phyloP scores from a whole-genome alignment of 1,140 invertebrate genomes.

The Diabrotica virgifera region DNA sequence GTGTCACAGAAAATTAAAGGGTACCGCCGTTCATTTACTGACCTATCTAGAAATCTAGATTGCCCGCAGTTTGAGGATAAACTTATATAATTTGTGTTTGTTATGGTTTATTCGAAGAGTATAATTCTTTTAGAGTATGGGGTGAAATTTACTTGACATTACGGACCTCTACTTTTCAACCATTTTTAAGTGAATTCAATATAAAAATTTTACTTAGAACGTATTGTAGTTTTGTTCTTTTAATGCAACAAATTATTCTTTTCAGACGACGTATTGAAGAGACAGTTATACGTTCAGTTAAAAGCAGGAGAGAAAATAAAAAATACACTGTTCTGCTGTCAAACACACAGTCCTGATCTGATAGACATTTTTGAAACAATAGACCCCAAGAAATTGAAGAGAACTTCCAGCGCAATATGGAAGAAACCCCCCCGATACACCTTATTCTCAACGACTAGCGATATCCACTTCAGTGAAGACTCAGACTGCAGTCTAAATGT shows the following conservation, averaged over 20 bases:
- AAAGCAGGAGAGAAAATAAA: constrained; percentile 41
- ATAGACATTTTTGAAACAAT: constrained; percentile 64
- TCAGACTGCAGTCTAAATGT: background rate
- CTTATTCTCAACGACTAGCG: constrained; percentile 28
- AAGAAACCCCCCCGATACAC: constrained; percentile 60
- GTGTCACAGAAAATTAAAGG: too few species aligned
- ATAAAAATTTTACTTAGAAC: too few species aligned
- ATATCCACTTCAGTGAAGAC: constrained; percentile 27
- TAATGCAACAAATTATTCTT: background rate
- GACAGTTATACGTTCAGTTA: constrained; percentile 9
- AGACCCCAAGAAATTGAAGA: constrained; percentile 59
- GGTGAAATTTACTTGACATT: too few species aligned
- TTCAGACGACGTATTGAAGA: constrained; percentile 14
- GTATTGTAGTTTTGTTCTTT: too few species aligned
- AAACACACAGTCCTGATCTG: constrained; percentile 62
- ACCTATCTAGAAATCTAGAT: too few species aligned
- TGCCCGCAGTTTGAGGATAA: too few species aligned
- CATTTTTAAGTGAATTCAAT: too few species aligned
- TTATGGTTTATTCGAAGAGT: too few species aligned
- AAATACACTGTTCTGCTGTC: constrained; percentile 60
- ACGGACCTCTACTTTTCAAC: too few species aligned
- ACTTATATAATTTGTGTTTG: too few species aligned
- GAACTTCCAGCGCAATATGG: constrained; percentile 71
- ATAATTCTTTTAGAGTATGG: too few species aligned
- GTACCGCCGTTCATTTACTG: too few species aligned